phyloP scores from a whole-genome alignment of 64 coral and sea anemone species.

The Montipora capricornis region DNA sequence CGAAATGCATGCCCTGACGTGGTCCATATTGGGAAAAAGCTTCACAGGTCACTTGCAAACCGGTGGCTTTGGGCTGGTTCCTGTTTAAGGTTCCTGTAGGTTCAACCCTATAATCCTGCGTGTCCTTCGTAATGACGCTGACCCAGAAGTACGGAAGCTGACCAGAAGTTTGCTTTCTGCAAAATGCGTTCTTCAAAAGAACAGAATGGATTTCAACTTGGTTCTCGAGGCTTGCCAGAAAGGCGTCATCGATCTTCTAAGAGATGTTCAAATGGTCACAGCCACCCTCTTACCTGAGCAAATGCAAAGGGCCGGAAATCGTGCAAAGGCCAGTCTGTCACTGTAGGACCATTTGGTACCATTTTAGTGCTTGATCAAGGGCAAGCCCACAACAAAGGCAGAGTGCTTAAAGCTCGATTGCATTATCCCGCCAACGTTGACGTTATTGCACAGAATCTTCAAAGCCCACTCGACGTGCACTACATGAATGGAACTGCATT shows the following conservation, averaged over 20 bases:
- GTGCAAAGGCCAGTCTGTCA: neutral
- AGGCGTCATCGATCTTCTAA: slow-evolving; percentile 6
- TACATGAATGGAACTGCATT: too few relatives aligned
- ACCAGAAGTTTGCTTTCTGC: neutral
- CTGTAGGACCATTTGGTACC: too few relatives aligned
- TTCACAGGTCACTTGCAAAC: neutral
- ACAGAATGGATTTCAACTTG: slow-evolving; percentile 3
- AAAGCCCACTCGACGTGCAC: too few relatives aligned
- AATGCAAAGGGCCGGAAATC: neutral
- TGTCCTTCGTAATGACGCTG: neutral
- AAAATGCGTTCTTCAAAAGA: neutral
- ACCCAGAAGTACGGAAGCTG: neutral
- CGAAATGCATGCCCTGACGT: neutral
- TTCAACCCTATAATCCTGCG: neutral
- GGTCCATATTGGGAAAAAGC: neutral
- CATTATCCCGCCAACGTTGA: too few relatives aligned
- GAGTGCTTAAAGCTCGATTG: too few relatives aligned
- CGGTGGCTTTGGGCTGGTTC: neutral
- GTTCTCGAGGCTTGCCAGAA: neutral
- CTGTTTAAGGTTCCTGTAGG: neutral
- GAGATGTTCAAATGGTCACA: neutral
- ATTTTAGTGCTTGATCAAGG: too few relatives aligned
- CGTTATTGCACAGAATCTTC: too few relatives aligned
- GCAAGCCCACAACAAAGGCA: too few relatives aligned
- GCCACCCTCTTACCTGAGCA: neutral